Base-by-base conservation (phyloP, 2,888 invertebrate genomes). In the Leucoma salicis region DNA sequence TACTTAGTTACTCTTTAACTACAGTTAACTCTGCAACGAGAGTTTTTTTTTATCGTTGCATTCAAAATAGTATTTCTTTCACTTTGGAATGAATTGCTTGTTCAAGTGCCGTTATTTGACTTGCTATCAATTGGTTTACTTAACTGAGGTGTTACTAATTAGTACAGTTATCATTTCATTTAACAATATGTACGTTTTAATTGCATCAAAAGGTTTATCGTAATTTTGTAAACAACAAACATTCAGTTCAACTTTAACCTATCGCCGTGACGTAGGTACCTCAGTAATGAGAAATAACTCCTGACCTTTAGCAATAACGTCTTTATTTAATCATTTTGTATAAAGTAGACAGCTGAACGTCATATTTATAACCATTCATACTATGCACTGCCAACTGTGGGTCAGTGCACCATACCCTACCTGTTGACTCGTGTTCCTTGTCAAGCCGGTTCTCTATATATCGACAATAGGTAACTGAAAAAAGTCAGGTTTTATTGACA, bases 361-460 rank as follows among this genome's bases (percentile, higher is more conserved):
- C 59, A 53, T 56, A n/a, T n/a, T n/a, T n/a, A n/a, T n/a, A 57
- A 55, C 27, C 29, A 27, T n/a, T 27, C 80, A 85, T 81, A 65
- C 63, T 57, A 70, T 75, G 77, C 76, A 68, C 58, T 66, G 73
- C 57, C 69, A 70, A 64, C 74, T 77, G 74, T 84, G 78, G 88
- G 88, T 88, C 88, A 87, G 76, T 88, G 88, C 84, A 87, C 87
- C 76, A 71, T 74, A 70, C 74, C 75, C 78, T 84, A 85, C 88
- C 88, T 87, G 88, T 87, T 86, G 83, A 75, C 71, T 74, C 64
- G 63, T 58, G 68, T 58, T 74, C 77, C 80, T 72, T 57, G 81
- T 67, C 74, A 64, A 78, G 74, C 88, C 82, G 86, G 88, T 88
- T 88, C 71, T 74, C 68, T 60, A 66, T 28, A 66, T 68, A 65